Evolutionary conservation across 2,797 vertebrate species (phyloP), one percentile per base, ranked within the genome.

Genomic region (Poecilia gillii): DNA sequence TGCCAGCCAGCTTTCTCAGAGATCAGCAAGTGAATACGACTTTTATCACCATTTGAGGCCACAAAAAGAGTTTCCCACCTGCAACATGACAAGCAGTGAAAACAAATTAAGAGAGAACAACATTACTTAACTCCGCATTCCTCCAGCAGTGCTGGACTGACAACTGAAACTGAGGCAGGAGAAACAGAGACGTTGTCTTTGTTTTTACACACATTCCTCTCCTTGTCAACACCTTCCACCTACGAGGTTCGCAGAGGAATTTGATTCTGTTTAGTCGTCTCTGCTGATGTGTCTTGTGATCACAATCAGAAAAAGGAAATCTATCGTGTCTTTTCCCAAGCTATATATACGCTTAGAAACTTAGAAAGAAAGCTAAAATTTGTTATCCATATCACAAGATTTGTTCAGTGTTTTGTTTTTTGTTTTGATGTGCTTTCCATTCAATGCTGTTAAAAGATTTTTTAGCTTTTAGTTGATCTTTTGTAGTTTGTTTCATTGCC

Each of bases 1-100:
- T 81, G 74, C 76, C 64, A 33, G 83, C 66, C 76, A 84, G 72
- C 79, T 88, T 83, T 81, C 73, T 73, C 77, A 83, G 80, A 81
- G 75, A 86, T 71, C 74, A 87, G 68, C 77, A 71, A 80, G 25
- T 76, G 39, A 78, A 74, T 84, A 62, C 39, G 14, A 41, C 68
- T 85, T n/a, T 45, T 51, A 72, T 80, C 74, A 77, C 66, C n/a
- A 68, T 31, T 79, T 28, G 72, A 20, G 57, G 73, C 81, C 73
- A 70, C 64, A 74, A 81, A 62, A 71, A 64, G 20, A 76, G 70
- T 70, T 85, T 87, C 80, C 45, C 57, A 77, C 78, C 77, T 82
- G 47, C 76, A 76, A 82, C 57, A 79, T 74, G 79, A 85, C 70
- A 82, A 78, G 76, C 55, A 47, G 66, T 49, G 73, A 81, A 90